Evolutionary conservation across 2,797 vertebrate genomes (phyloP).

Genomic region (Gallinago stenura): DNA sequence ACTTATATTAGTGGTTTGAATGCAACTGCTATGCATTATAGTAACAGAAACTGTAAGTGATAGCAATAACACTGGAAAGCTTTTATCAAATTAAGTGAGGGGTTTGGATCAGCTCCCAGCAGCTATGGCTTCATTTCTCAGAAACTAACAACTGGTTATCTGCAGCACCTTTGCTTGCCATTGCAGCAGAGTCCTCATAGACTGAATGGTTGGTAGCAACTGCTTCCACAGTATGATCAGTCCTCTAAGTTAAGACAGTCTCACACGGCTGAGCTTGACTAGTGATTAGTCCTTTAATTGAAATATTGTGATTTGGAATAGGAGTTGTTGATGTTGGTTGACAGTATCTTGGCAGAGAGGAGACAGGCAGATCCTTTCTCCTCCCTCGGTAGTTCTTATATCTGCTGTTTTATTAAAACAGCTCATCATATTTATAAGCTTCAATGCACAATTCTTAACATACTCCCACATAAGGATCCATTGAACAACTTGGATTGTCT

Average conservation of each 20-base stretch:
- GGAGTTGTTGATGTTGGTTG: background rate
- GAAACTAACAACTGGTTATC: background rate
- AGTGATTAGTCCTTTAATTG: background rate
- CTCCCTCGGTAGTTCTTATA: background rate
- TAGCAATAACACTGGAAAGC: conserved; percentile 37
- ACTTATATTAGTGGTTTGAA: background rate
- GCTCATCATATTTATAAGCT: conserved; percentile 58
- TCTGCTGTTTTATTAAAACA: conserved; percentile 51
- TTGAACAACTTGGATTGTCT: conserved; percentile 35
- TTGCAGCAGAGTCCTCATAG: background rate
- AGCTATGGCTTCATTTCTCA: background rate
- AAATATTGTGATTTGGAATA: background rate
- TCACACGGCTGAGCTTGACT: background rate
- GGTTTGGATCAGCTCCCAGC: conserved; percentile 28
- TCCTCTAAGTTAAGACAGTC: background rate
- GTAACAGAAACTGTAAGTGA: conserved; percentile 23
- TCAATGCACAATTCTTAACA: conserved; percentile 38
- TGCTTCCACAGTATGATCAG: background rate
- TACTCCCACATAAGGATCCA: conserved; percentile 32
- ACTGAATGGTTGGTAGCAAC: background rate
- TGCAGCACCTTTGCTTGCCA: background rate
- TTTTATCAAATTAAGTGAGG: conserved; percentile 44
- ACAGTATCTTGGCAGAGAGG: conserved; percentile 8
- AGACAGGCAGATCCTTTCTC: background rate
- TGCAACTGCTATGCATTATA: background rate